Evolutionary conservation across 2,888 invertebrate genomes (phyloP), one percentile per base, ranked within the genome.

Genomic region (Andrena marginata): DNA sequence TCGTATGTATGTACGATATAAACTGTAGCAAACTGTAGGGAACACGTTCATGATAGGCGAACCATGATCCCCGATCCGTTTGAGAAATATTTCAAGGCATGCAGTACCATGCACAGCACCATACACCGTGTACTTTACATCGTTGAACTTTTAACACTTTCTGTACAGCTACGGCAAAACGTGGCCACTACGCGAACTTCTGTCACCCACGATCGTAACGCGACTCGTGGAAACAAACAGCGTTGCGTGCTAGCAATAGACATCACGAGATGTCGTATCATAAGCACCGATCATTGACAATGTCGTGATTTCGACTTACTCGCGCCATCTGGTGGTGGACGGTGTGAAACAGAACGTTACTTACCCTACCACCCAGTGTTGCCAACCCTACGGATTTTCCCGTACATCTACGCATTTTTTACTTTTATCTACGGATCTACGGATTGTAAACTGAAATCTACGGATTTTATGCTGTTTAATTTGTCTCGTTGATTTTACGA

Each of bases 201-300:
- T 68, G 59, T 33, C 81, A 80, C 48, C 49, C 35, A 80, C 81
- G 59, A 73, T 48, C 42, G 16, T 51, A 64, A 74, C 51, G 51
- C 81, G 72, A 81, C 73, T 81, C 72, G 29, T 35, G 71, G 72
- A 79, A 79, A 72, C 49, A 80, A 77, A 77, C 35, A 77, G 33
- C 49, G 56, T 72, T 68, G 23, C 49, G 54, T 71, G 62, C 65
- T 48, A 72, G 48, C 71, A 31, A 51, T 31, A 54, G 29, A 33
- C 8, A 73, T 82, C 82, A 69, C 82, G 64, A 82, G 76, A 82
- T 82, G 82, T 82, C 71, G 81, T 71, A 67, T 65, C 31, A 20
- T 10, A 1, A 26, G 49, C 59, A 69, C 63, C 42, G 74, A 77
- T 33, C 68, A 77, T 69, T 79, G 68, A 80, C 78, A 77, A 20